Percentiles rank a stretch among this genome's conserved stretches.
phyloP scores from a whole-genome alignment of 92 coral and sea anemone genomes.

The Heliopora coerulea region DNA sequence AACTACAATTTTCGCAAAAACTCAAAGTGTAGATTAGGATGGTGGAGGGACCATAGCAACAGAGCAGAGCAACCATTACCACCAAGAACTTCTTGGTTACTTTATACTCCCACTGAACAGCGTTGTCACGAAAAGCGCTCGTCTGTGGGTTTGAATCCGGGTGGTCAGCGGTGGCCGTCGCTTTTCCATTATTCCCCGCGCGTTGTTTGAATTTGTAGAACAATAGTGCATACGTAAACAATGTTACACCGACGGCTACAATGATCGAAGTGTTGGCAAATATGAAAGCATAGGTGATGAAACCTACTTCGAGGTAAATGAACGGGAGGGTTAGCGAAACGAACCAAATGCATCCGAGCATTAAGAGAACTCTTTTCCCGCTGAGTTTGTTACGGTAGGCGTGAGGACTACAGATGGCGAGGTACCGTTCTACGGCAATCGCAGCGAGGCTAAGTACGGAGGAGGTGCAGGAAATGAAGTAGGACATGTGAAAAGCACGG shows the following conservation, averaged over 20 bases:
- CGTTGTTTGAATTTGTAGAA: conserved; percentile 55
- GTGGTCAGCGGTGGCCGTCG: not conserved
- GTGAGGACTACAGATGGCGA: conserved; percentile 39
- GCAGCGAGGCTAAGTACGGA: conserved; percentile 48
- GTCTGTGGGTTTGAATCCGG: conserved; percentile 24
- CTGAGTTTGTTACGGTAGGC: conserved; percentile 41
- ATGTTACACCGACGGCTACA: conserved; percentile 64
- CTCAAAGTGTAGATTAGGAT: conserved; percentile 23
- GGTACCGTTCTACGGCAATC: conserved; percentile 49
- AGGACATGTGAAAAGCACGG: conserved; percentile 41
- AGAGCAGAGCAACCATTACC: conserved; percentile 24
- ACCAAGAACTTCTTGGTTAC: conserved; percentile 34
- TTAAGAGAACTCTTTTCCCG: conserved; percentile 41
- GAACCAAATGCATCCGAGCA: conserved; percentile 59
- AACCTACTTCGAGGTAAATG: conserved; percentile 77
- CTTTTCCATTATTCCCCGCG: not conserved
- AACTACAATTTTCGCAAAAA: conserved; percentile 39
- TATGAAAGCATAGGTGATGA: conserved; percentile 71
- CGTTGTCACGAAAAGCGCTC: conserved; percentile 16
- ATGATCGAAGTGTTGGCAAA: conserved; percentile 88
- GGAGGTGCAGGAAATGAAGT: conserved; percentile 47
- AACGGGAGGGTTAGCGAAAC: conserved; percentile 77
- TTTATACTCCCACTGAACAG: conserved; percentile 12
- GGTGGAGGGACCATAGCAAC: conserved; percentile 37
- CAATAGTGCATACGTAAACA: conserved; percentile 74